Conservation (phyloP, 2,888 invertebrate genomes). For the Meandrusa payeni region DNA sequence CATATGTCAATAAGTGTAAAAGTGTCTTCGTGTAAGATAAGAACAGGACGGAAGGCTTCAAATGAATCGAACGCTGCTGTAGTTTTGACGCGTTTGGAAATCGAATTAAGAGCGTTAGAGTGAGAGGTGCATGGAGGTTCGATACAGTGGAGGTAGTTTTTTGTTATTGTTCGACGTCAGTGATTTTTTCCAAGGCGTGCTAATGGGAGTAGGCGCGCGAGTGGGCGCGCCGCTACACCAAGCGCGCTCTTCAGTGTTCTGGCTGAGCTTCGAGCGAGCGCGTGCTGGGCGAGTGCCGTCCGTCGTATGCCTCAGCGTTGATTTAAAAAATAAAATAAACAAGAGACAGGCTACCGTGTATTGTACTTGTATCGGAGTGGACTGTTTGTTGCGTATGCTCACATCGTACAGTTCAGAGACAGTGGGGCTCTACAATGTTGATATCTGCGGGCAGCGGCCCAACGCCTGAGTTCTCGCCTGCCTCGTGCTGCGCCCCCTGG, state of each 20-base stretch:
- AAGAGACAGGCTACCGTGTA: constrained; percentile 41
- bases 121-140: constrained; percentile 70
- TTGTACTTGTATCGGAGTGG: constrained; percentile 43
- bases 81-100: constrained; percentile 79
- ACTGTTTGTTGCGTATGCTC: constrained; percentile 58
- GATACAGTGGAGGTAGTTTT: constrained; percentile 67
- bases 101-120: constrained; percentile 79
- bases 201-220: constrained; percentile 78
- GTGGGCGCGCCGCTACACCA: constrained; percentile 76
- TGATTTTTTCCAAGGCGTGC: constrained; percentile 79
- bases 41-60: constrained; percentile 73
- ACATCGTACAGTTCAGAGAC: constrained; percentile 43
- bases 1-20: constrained; percentile 26
- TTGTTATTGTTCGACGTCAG: constrained; percentile 74
- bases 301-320: constrained; percentile 37
- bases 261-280: constrained; percentile 78
- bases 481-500: constrained; percentile 82
- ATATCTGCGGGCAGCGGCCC: constrained; percentile 83
- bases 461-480: constrained; percentile 79
- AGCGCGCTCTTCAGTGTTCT: constrained; percentile 81
- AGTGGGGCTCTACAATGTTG: constrained; percentile 80
- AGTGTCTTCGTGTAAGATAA: constrained; percentile 35
- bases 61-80: constrained; percentile 69
- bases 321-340: constrained; percentile 36
- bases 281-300: constrained; percentile 63